phyloP scores from a whole-genome alignment of 2,113 vertebrate species.

The Acanthisitta chloris region DNA sequence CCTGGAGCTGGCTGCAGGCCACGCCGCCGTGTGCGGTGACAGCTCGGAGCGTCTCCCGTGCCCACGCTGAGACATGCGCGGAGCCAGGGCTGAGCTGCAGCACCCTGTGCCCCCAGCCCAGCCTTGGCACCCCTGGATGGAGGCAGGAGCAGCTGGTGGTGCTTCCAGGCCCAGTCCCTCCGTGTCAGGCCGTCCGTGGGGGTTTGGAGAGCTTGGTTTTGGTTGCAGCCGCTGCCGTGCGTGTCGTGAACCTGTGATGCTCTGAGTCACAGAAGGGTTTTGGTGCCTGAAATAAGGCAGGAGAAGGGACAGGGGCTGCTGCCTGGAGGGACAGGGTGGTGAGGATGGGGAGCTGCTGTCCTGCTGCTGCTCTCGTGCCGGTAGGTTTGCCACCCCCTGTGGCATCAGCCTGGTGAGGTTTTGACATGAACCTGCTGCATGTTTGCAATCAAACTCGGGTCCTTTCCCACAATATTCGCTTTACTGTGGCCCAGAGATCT shows the following conservation, averaged over 20 bases:
- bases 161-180: background rate
- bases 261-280: background rate
- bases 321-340: background rate
- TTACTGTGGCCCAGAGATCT: background rate
- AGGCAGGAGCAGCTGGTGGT: background rate
- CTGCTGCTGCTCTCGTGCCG: rapidly evolving
- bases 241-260: rapidly evolving
- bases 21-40: background rate
- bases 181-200: rapidly evolving
- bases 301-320: background rate
- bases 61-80: background rate
- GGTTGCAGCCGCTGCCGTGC: rapidly evolving
- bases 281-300: background rate
- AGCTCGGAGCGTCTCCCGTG: background rate
- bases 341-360: background rate
- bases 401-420: background rate
- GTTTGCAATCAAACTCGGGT: background rate
- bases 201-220: background rate
- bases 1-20: background rate
- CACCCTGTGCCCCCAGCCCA: background rate
- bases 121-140: rapidly evolving
- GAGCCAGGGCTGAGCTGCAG: background rate
- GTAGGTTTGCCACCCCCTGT: rapidly evolving
- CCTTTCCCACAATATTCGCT: rapidly evolving
- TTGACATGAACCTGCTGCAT: background rate